Evolutionary conservation across 1,140 invertebrate genomes (phyloP), one percentile per base, ranked within the genome.

Genomic region (Apis cerana): DNA sequence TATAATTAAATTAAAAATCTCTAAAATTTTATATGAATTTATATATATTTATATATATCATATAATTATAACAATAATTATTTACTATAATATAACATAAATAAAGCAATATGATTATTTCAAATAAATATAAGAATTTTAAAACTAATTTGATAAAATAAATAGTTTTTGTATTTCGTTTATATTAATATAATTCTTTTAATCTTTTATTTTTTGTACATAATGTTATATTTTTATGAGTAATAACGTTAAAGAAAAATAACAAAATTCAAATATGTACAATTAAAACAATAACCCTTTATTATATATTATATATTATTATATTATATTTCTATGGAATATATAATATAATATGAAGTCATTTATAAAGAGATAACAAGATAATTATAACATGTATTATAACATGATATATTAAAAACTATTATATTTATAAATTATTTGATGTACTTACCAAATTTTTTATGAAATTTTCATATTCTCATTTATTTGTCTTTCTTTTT

Each of bases 391-490:
- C 33, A 86, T 13, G 17, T n/a, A 50, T 17, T 11, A 50, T 71
- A n/a, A n/a, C n/a, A n/a, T n/a, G n/a, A n/a, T 50, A 76, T 68
- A 54, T 43, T 80, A 68, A 79, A 74, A 81, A 68, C 11, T 83
- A 77, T 19, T 19, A 5, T 21, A 27, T n/a, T 59, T 59, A 59
- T 59, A 84, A 78, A 88, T 70, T 59, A 86, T 85, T 71, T 48
- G 64, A 61, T 84, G 78, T 52, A 84, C 83, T 88, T 76, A 82
- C 79, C 48, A 23, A 43, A 87, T 77, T 23, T 23, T 76, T 50
- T 58, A 67, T 67, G 58, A 75, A 62, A 27, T 52, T 19, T 48
- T 61, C 33, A 43, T 43, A 64, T 54, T 71, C 58, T 58, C n/a
- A 70, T 23, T 50, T 54, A 13, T 27, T 19, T 71, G 27, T 56